Evolutionary conservation across 2,113 vertebrate species (phyloP).

Genomic region (Trichomycterus rosablanca): DNA sequence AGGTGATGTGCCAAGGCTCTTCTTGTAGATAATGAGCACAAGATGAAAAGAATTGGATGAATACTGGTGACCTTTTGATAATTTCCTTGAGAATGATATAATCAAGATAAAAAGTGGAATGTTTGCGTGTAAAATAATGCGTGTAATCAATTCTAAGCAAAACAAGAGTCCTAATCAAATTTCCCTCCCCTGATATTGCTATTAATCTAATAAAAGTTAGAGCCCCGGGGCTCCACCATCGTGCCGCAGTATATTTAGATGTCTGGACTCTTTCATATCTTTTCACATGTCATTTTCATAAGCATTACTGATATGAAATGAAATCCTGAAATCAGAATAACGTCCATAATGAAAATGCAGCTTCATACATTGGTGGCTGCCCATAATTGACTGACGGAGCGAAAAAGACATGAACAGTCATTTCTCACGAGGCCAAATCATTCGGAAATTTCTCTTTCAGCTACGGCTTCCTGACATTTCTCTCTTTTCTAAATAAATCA

Average conservation of each 20-base stretch:
- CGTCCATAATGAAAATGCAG: constrained; percentile 39
- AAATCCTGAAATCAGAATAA: constrained; percentile 15
- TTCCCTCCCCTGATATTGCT: constrained; percentile 9
- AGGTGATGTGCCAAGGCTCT: background rate
- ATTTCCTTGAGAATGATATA: constrained; percentile 15
- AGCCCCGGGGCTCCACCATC: constrained; percentile 1
- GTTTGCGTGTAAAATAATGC: constrained; percentile 8
- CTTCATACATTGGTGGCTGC: constrained; percentile 6
- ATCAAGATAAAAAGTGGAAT: constrained; percentile 22
- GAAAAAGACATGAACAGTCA: constrained; percentile 36
- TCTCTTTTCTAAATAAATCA: constrained; percentile 42
- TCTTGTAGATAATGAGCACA: constrained; percentile 2
- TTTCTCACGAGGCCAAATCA: constrained; percentile 31
- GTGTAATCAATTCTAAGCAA: constrained; percentile 18
- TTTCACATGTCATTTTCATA: constrained; percentile 26
- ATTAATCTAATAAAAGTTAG: constrained; percentile 29
- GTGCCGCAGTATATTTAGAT: constrained; percentile 20
- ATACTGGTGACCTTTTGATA: constrained; percentile 24
- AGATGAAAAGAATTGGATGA: constrained; percentile 21
- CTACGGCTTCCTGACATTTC: constrained; percentile 42
- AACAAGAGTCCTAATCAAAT: constrained; percentile 27
- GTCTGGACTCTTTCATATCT: constrained; percentile 12
- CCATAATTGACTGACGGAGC: constrained; percentile 32
- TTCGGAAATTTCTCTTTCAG: constrained; percentile 40
- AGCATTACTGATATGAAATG: constrained; percentile 18